Conservation (phyloP, 2,113 vertebrate species). For the Electrona antarctica region DNA sequence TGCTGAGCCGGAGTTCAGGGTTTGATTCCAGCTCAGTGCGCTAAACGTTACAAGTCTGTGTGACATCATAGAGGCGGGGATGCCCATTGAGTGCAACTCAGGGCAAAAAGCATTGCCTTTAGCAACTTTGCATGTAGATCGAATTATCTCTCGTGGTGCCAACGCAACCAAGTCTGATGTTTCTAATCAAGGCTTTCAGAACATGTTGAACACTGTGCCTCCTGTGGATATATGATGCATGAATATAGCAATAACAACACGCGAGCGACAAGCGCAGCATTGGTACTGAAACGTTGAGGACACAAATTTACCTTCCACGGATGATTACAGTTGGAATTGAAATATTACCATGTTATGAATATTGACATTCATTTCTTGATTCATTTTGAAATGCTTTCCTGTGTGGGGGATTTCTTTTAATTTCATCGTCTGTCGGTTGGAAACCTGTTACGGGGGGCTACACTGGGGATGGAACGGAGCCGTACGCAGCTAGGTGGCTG, state of each 20-base stretch:
- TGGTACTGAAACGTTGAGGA: conserved; percentile 49
- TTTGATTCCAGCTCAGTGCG: too few relatives aligned
- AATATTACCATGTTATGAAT: conserved; percentile 8
- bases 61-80: background rate
- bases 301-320: conserved; percentile 32
- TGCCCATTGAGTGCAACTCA: conserved; percentile 18
- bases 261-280: conserved; percentile 30
- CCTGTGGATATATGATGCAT: conserved; percentile 20
- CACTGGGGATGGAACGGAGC: too few relatives aligned
- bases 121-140: conserved; percentile 43
- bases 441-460: too few relatives aligned
- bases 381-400: too few relatives aligned
- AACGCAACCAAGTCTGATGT: conserved; percentile 52
- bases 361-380: conserved; percentile 21
- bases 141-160: conserved; percentile 40
- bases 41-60: conserved; percentile 15
- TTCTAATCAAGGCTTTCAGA: conserved; percentile 46
- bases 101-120: conserved; percentile 44
- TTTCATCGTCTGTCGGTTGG: too few relatives aligned
- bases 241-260: conserved; percentile 48
- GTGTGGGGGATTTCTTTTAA: too few relatives aligned
- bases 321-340: conserved; percentile 21
- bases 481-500: too few relatives aligned
- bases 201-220: background rate
- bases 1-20: too few relatives aligned